Percentiles rank a stretch among this genome's conserved stretches.
Evolutionary conservation across 2,888 invertebrate species (phyloP).

Genomic region (Osmoderma eremita): DNA sequence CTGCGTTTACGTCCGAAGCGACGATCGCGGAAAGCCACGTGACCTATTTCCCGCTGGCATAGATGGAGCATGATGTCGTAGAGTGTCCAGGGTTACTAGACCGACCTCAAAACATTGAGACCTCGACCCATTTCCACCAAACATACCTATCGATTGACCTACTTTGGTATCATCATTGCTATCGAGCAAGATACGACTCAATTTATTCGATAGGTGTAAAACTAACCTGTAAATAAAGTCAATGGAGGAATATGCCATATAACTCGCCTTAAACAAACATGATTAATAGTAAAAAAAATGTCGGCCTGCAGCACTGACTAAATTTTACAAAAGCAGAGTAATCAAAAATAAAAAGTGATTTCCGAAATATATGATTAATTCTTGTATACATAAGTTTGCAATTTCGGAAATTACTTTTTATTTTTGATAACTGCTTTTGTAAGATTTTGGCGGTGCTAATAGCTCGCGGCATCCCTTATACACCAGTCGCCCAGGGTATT

Average conservation of each 20-base stretch:
- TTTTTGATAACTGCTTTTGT: no score
- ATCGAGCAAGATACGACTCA: neutral
- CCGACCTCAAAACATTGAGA: slow-evolving; percentile 26
- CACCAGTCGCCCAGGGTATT: no score
- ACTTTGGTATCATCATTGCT: slow-evolving; percentile 13
- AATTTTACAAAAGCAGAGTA: no score
- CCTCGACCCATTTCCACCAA: slow-evolving; percentile 30
- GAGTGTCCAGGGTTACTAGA: slow-evolving; percentile 3
- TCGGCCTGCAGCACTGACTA: no score
- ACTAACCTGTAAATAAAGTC: neutral
- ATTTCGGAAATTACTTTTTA: no score
- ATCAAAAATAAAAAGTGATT: no score
- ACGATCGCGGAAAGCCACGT: neutral
- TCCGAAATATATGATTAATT: no score
- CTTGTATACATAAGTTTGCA: no score
- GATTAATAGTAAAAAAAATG: no score
- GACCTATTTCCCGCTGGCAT: slow-evolving; percentile 18
- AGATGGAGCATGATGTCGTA: neutral
- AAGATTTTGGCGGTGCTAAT: no score
- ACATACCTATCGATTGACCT: slow-evolving; percentile 31
- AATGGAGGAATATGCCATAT: neutral
- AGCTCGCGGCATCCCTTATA: no score
- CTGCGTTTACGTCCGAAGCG: neutral
- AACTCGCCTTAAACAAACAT: no score
- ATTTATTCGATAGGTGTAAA: neutral